Percentiles rank a stretch among this genome's conserved stretches.
Evolutionary conservation across 2,797 vertebrate species (phyloP).

Genomic region (Champsocephalus gunnari): DNA sequence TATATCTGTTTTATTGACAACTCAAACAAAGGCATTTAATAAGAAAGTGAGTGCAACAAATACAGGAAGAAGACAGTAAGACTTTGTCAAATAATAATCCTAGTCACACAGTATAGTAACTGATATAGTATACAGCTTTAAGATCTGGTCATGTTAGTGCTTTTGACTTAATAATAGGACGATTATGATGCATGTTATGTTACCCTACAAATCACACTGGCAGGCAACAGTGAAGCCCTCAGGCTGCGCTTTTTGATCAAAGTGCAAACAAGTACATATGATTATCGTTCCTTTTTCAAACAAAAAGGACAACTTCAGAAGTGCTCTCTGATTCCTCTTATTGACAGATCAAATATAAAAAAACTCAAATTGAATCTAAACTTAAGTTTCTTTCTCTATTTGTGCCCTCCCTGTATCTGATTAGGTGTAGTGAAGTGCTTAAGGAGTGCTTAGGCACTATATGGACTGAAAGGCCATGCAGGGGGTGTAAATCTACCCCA

Average conservation of each 20-base stretch:
- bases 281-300: not conserved
- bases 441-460: constrained; percentile 41
- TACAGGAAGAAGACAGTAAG: not conserved
- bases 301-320: not conserved
- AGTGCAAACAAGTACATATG: not conserved
- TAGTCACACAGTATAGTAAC: not conserved
- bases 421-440: constrained; percentile 47
- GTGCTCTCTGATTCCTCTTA: not conserved
- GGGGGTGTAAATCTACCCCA: constrained; percentile 44
- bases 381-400: not conserved
- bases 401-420: constrained; percentile 20
- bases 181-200: not conserved
- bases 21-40: constrained; percentile 10
- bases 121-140: not conserved
- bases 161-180: not conserved
- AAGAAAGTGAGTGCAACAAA: not conserved
- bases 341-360: constrained; percentile 6
- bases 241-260: constrained; percentile 24
- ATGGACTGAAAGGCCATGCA: constrained; percentile 37
- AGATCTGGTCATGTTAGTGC: not conserved
- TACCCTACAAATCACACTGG: not conserved
- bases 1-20: not conserved
- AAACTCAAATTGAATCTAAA: constrained; percentile 5
- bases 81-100: not conserved
- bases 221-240: constrained; percentile 2